These are phyloP conservation scores for Leptatherina wallacei DNA, from an alignment of 2,797 vertebrate genomes.

Conservation along the genomic window DNA sequence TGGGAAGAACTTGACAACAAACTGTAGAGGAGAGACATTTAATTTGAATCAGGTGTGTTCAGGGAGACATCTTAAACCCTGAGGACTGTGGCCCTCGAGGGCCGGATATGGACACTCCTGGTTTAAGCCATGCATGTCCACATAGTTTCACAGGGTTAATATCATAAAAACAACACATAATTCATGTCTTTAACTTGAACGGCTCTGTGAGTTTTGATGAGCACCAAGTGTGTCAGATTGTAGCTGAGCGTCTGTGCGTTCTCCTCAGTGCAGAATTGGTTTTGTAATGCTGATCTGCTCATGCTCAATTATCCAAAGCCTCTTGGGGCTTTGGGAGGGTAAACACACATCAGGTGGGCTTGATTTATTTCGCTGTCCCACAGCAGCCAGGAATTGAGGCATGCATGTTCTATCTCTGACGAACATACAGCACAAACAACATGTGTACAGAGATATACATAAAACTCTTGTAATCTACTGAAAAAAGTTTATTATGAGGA, in stretches of 20 bases:
- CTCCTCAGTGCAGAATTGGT: conserved; percentile 68
- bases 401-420: conserved; percentile 29
- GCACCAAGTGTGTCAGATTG: conserved; percentile 30
- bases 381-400: conserved; percentile 77
- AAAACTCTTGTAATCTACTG: conserved; percentile 3
- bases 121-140: conserved; percentile 3
- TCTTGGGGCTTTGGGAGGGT: conserved; percentile 76
- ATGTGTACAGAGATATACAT: conserved; percentile 3
- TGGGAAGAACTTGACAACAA: too few relatives aligned
- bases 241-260: not conserved
- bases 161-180: conserved; percentile 4
- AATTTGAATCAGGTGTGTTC: too few relatives aligned
- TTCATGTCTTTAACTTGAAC: conserved; percentile 13
- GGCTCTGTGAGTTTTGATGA: conserved; percentile 35
- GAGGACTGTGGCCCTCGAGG: too few relatives aligned
- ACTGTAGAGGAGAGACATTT: too few relatives aligned
- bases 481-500: not conserved
- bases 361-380: conserved; percentile 85
- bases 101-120: too few relatives aligned
- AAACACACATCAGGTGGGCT: conserved; percentile 84
- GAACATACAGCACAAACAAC: conserved; percentile 9
- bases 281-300: conserved; percentile 83
- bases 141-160: conserved; percentile 11
- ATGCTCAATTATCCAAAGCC: conserved; percentile 86
- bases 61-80: too few relatives aligned